Conservation (phyloP, 2,888 invertebrate species). For the Synergus umbraculus region DNA sequence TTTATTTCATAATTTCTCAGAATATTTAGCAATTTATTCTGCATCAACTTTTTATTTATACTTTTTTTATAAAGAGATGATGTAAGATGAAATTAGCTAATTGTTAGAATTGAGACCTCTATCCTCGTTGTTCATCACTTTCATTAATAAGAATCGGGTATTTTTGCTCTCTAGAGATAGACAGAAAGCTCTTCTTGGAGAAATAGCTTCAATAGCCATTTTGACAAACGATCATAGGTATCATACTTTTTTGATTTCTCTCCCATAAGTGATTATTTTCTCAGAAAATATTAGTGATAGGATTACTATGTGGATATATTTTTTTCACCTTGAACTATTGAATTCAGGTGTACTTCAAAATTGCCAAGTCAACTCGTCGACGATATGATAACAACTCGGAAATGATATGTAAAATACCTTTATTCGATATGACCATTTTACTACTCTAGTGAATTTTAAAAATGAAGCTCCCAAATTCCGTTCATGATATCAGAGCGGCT, state of each 20-base stretch:
- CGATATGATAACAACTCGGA: too few species aligned
- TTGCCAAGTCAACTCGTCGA: too few species aligned
- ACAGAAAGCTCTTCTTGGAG: neutral
- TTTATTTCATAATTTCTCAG: slow-evolving; percentile 3
- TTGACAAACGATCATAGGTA: slow-evolving; percentile 12
- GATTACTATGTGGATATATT: neutral
- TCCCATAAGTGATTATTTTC: neutral
- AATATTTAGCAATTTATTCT: neutral
- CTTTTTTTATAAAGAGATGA: neutral
- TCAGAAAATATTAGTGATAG: neutral
- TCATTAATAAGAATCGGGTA: neutral
- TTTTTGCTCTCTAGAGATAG: neutral
- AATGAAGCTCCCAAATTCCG: neutral
- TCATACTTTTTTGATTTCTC: neutral
- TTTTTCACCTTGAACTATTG: neutral
- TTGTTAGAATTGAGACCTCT: neutral
- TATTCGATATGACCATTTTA: too few species aligned
- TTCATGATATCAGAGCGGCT: neutral
- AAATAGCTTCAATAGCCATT: neutral
- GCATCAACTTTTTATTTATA: neutral
- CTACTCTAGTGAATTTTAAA: neutral
- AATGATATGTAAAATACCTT: too few species aligned
- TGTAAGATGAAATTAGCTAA: neutral
- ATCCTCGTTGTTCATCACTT: neutral
- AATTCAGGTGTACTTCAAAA: neutral